Conservation (phyloP, 2,113 vertebrate genomes). For the Rutilus rutilus region DNA sequence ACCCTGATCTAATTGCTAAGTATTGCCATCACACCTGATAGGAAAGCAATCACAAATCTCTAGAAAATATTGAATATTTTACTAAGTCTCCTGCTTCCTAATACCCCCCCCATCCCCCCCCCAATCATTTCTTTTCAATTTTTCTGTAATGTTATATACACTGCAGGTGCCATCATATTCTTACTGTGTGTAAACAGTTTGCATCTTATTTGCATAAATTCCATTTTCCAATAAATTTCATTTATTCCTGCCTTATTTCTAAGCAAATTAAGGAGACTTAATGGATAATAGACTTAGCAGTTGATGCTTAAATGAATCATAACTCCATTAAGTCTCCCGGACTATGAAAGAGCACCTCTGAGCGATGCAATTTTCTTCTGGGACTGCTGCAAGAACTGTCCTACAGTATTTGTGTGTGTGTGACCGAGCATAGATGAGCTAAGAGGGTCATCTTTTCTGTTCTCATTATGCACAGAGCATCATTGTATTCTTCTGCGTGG, state of each 20-base stretch:
- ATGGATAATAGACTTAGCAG: too few species aligned
- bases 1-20: neutral
- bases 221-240: too few species aligned
- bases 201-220: neutral
- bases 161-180: neutral
- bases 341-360: neutral
- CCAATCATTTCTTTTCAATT: too few species aligned
- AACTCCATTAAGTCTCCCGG: neutral
- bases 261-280: neutral
- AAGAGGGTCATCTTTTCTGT: constrained; percentile 62
- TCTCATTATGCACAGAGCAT: constrained; percentile 73
- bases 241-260: neutral
- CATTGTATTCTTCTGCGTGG: constrained; percentile 73
- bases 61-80: neutral
- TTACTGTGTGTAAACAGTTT: neutral
- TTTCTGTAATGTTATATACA: neutral
- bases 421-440: constrained; percentile 36
- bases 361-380: neutral
- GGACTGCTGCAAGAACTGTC: neutral
- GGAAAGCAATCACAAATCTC: neutral
- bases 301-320: neutral
- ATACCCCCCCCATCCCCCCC: too few species aligned
- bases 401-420: constrained; percentile 34
- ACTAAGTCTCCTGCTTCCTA: neutral
- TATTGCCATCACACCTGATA: neutral